A percentile compares a stretch with the other conserved stretches of the same genome.
Evolutionary conservation across 2,113 vertebrate species (phyloP).

Genomic region (Sardina pilchardus): DNA sequence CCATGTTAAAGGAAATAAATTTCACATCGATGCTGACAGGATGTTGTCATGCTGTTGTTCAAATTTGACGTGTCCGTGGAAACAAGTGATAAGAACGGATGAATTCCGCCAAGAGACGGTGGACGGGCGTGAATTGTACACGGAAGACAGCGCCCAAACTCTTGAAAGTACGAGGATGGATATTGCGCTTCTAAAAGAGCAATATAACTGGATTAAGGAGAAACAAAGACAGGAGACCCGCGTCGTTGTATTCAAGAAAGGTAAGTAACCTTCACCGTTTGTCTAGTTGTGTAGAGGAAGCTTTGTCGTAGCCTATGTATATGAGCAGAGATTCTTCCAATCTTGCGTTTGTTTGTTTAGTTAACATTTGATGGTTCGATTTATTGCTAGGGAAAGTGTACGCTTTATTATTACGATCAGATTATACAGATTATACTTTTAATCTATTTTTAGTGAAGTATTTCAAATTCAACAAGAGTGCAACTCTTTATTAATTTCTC

Average conservation of each 20-base stretch:
- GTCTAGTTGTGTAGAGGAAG: not conserved
- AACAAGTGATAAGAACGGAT: constrained; percentile 65
- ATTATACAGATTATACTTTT: too few relatives aligned
- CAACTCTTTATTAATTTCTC: too few relatives aligned
- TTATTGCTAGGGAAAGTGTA: not conserved
- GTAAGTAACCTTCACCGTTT: constrained; percentile 55
- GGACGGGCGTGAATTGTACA: constrained; percentile 57
- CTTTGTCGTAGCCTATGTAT: not conserved
- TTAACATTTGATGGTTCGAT: not conserved
- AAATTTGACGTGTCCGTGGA: constrained; percentile 65
- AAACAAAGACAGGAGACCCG: constrained; percentile 69
- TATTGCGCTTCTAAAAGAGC: constrained; percentile 71
- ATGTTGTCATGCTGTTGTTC: constrained; percentile 64
- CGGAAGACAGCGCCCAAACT: not conserved
- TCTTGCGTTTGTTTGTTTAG: not conserved
- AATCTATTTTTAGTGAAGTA: too few relatives aligned
- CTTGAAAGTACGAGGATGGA: constrained; percentile 69
- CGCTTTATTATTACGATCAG: too few relatives aligned
- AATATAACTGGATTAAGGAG: constrained; percentile 74
- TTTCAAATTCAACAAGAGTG: too few relatives aligned
- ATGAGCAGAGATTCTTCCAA: not conserved
- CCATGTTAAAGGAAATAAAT: constrained; percentile 11
- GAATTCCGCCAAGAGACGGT: constrained; percentile 61
- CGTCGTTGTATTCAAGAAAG: constrained; percentile 74
- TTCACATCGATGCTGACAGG: constrained; percentile 50